phyloP scores from a whole-genome alignment of 2,888 invertebrate species.

The Amphipyra berbera region DNA sequence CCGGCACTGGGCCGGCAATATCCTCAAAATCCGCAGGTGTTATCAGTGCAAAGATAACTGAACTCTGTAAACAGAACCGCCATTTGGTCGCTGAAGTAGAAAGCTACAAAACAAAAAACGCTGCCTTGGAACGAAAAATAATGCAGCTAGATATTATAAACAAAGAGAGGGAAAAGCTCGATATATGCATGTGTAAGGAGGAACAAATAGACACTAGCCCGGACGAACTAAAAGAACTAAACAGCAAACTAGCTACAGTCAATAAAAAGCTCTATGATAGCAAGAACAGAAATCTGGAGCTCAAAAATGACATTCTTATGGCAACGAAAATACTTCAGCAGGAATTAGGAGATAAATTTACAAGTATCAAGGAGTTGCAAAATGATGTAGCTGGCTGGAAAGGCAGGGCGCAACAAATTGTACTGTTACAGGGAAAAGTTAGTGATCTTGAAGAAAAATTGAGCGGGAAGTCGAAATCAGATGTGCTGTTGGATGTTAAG shows the following conservation, averaged over 20 bases:
- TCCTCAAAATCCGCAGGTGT: conserved; percentile 87
- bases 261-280: conserved; percentile 92
- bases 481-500: conserved; percentile 65
- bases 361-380: conserved; percentile 90
- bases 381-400: conserved; percentile 92
- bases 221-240: conserved; percentile 90
- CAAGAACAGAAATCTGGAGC: conserved; percentile 91
- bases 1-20: conserved; percentile 82
- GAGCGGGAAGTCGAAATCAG: conserved; percentile 77
- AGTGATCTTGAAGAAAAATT: conserved; percentile 92
- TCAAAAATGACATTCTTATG: conserved; percentile 93
- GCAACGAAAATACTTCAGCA: conserved; percentile 93
- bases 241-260: conserved; percentile 90
- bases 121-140: conserved; percentile 87
- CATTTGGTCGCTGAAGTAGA: conserved; percentile 91
- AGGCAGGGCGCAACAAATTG: conserved; percentile 94
- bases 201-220: conserved; percentile 81
- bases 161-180: conserved; percentile 77
- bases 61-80: conserved; percentile 91
- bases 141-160: conserved; percentile 80
- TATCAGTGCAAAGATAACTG: conserved; percentile 91
- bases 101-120: conserved; percentile 89
- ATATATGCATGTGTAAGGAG: conserved; percentile 80
- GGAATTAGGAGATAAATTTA: conserved; percentile 93
- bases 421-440: conserved; percentile 92